Base-by-base conservation (phyloP, 2,113 vertebrate genomes). In the Sigmodon hispidus region DNA sequence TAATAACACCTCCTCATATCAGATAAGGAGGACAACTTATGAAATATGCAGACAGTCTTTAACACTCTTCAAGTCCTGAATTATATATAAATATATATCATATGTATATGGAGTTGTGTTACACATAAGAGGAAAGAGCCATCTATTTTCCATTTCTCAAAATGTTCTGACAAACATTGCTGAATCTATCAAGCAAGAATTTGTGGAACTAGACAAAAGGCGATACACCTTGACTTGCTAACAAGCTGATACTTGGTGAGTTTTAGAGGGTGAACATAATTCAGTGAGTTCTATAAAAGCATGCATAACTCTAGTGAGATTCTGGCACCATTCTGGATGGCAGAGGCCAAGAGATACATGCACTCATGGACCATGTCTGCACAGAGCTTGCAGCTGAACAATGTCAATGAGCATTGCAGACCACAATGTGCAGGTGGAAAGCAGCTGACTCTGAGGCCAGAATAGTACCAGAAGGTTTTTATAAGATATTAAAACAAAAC, bases 101-200 rank as follows among this genome's bases (percentile, higher is more conserved):
- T 52, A 52, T 52, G 10, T 52, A 52, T 84, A 26, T 96, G 17
- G 40, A 95, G 84, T 75, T 80, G 85, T 87, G 55, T 89, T 84
- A 63, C 92, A 72, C 85, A 90, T 95, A 22, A 61, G 52, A 95
- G 40, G 31, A 94, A 97, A 91, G 40, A 89, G 17, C 7, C 34
- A 55, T 91, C 69, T 96, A 83, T 93, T 89, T 95, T 94, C 79
- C 86, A 89, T 91, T 81, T 96, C 84, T 87, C 70, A 89, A 83
- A 94, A 43, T 86, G 63, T 84, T 95, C 87, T 85, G 65, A 94
- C 83, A 96, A 96, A 96, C 73, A 96, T 93, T 81, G 59, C 40
- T 88, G 94, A 96, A 90, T 97, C 91, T 92, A 97, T 93, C 92
- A 95, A 96, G 89, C 94, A 97, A 94, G 90, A 93, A 97, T 87